Base-by-base conservation (phyloP, 2,113 vertebrate species). In the Fregata magnificens region DNA sequence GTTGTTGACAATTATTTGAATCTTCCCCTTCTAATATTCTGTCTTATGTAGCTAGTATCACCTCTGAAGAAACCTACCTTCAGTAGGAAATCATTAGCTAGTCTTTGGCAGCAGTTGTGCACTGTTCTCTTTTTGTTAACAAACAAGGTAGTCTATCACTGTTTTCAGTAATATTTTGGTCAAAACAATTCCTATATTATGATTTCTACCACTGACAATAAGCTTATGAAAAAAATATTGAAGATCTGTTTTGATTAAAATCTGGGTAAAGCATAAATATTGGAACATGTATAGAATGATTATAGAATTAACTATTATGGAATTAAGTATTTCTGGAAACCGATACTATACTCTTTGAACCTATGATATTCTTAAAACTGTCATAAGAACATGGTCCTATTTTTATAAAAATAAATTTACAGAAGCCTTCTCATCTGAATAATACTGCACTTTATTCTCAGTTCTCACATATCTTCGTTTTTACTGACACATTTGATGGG, bases 91-190 rank as follows among this genome's bases (percentile, higher is more conserved):
- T 76, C 19, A 55, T 76, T 53, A 79, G 16, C 25, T 70, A 53
- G 31, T 56, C 59, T 87, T 83, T 7, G 16, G 36, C 13, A 44
- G 69, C 21, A 82, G 40, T 58, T 93, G 34, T 14, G 53, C 44
- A 34, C 6, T 73, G 65, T 63, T 36, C 86, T 18, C 25, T 74
- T 96, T 96, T 65, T 80, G 38, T 65, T 93, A 94, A 85, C 38
- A 78, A 70, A 67, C 26, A 62, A 86, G 50, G 50, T 40, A 50
- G n/a, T 91, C 73, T 88, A 53, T 71, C 21, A 83, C 34, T 79
- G 71, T 63, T 97, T 96, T 72, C 63, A 95, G 82, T 82, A 96
- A 86, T 86, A 94, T 89, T 95, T 78, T 70, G 56, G 34, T 84
- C 31, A 96, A 93, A 96, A 49, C n/a, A 40, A 32, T 53, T 32